Evolutionary conservation across 2,888 invertebrate species (phyloP).

Genomic region (Acanthococcus lagerstroemiae): DNA sequence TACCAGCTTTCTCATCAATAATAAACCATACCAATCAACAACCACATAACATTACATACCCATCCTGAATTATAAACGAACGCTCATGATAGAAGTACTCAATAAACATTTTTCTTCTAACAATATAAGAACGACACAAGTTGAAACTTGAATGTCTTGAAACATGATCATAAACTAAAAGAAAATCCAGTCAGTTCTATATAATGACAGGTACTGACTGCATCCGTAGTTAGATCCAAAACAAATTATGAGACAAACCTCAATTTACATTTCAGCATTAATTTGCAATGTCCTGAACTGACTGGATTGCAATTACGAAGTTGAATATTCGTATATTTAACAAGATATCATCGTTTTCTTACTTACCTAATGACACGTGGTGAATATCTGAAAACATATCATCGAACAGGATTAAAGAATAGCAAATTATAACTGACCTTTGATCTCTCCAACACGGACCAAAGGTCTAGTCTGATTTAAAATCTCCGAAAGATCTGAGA

Average conservation of each 20-base stretch:
- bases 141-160: neutral
- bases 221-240: too few species aligned
- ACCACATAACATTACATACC: conserved; percentile 27
- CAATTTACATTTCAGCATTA: too few species aligned
- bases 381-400: conserved; percentile 11
- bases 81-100: conserved; percentile 22
- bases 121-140: neutral
- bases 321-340: too few species aligned
- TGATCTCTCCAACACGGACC: too few species aligned
- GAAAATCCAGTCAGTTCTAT: neutral
- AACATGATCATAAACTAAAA: neutral
- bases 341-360: too few species aligned
- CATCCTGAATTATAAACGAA: conserved; percentile 31
- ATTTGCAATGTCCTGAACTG: too few species aligned
- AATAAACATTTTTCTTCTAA: conserved; percentile 14
- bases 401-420: neutral
- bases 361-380: conserved; percentile 20
- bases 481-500: too few species aligned
- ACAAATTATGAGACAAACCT: too few species aligned
- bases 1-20: conserved; percentile 27
- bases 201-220: too few species aligned
- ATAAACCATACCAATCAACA: conserved; percentile 23
- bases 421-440: neutral
- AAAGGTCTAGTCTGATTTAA: too few species aligned
- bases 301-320: too few species aligned